Conservation (phyloP, 2,888 invertebrate genomes). For the Athalia rosae region DNA sequence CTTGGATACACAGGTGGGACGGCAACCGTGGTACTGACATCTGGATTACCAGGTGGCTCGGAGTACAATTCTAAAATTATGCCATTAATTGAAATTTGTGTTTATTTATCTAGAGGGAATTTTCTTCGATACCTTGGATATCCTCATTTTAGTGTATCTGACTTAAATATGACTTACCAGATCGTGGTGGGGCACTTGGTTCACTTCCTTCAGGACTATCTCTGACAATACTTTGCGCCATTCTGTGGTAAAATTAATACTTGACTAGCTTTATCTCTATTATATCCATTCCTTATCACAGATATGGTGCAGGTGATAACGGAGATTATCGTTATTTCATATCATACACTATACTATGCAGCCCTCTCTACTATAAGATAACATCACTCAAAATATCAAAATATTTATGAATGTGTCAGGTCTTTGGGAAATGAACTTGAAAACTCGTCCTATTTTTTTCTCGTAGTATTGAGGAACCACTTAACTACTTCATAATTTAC, state of each 20-base stretch:
- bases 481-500: too few relatives aligned
- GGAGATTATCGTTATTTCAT: slow-evolving; percentile 20
- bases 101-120: neutral
- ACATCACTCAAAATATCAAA: too few relatives aligned
- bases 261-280: slow-evolving; percentile 33
- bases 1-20: slow-evolving; percentile 50
- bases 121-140: neutral
- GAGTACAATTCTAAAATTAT: slow-evolving; percentile 11
- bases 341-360: neutral
- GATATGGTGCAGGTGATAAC: slow-evolving; percentile 21
- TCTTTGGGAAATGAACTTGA: too few relatives aligned
- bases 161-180: slow-evolving; percentile 7
- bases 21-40: slow-evolving; percentile 13
- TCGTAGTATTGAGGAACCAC: too few relatives aligned
- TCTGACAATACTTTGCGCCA: slow-evolving; percentile 16
- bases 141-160: neutral
- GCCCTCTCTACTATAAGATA: too few relatives aligned
- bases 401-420: too few relatives aligned
- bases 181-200: slow-evolving; percentile 25
- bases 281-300: slow-evolving; percentile 32
- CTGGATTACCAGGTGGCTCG: neutral
- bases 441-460: too few relatives aligned
- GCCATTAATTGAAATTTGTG: neutral
- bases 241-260: slow-evolving; percentile 5
- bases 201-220: slow-evolving; percentile 11